Conservation (phyloP, 1,140 invertebrate species). For the Cotesia typhae region DNA sequence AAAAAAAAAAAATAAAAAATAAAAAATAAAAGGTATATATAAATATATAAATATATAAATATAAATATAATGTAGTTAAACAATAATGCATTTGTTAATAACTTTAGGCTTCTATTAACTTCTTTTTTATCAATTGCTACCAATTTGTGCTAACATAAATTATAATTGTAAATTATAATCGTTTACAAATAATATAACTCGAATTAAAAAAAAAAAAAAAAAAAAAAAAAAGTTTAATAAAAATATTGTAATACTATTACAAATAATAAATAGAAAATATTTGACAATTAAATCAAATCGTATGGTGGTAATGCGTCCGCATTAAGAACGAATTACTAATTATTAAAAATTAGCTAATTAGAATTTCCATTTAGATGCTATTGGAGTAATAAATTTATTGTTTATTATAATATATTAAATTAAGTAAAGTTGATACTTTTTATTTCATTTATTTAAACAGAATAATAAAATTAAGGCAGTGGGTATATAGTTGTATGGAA, state of each 20-base stretch:
- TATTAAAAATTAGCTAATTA: background rate
- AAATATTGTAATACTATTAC: background rate
- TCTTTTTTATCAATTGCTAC: slow-evolving; percentile 5
- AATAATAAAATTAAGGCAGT: slow-evolving; percentile 58
- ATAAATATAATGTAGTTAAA: background rate
- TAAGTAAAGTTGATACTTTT: slow-evolving; percentile 33
- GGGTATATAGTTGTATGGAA: slow-evolving; percentile 52
- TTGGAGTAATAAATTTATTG: background rate
- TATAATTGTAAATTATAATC: background rate
- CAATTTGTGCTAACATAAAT: slow-evolving; percentile 13
- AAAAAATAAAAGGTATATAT: background rate
- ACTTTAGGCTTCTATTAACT: slow-evolving; percentile 9
- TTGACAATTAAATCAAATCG: slow-evolving; percentile 3
- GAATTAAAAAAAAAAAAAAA: background rate
- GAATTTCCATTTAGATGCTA: slow-evolving; percentile 6
- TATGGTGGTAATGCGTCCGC: background rate
- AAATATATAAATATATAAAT: background rate
- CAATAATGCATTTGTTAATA: slow-evolving; percentile 6
- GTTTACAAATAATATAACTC: background rate
- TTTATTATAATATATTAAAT: background rate
- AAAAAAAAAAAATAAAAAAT: background rate
- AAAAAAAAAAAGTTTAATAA: background rate
- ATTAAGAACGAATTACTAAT: background rate
- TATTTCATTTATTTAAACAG: slow-evolving; percentile 53
- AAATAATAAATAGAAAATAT: background rate